Evolutionary conservation across 2,113 vertebrate genomes (phyloP).

Genomic region (Aldabrachelys gigantea): DNA sequence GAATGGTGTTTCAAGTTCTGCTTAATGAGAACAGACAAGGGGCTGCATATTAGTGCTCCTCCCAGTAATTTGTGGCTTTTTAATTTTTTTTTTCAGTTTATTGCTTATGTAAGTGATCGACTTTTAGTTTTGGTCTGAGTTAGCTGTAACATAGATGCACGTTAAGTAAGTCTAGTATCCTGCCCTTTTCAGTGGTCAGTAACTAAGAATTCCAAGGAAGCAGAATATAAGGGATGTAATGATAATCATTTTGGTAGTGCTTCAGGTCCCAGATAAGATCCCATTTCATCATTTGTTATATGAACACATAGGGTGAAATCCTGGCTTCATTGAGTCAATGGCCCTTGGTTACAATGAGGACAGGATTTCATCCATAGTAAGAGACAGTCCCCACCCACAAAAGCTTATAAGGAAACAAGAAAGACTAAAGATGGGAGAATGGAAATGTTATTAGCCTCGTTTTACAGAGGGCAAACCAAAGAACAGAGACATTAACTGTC

Average conservation of each 20-base stretch:
- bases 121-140: neutral
- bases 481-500: neutral
- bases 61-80: neutral
- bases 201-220: neutral
- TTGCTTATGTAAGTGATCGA: neutral
- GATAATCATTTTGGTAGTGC: neutral
- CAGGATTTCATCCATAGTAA: neutral
- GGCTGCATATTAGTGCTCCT: neutral
- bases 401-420: neutral
- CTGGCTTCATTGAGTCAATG: neutral
- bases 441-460: neutral
- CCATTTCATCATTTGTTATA: neutral
- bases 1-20: accelerated
- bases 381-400: neutral
- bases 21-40: neutral
- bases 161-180: neutral
- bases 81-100: neutral
- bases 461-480: neutral
- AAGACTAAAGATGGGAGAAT: neutral
- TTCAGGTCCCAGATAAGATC: neutral
- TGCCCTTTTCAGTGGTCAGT: neutral
- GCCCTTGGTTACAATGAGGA: neutral
- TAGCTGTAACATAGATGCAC: neutral
- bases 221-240: neutral
- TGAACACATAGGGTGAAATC: neutral